Conservation (phyloP, 2,888 invertebrate species). For the Imbricaverruca yamaguchii region DNA sequence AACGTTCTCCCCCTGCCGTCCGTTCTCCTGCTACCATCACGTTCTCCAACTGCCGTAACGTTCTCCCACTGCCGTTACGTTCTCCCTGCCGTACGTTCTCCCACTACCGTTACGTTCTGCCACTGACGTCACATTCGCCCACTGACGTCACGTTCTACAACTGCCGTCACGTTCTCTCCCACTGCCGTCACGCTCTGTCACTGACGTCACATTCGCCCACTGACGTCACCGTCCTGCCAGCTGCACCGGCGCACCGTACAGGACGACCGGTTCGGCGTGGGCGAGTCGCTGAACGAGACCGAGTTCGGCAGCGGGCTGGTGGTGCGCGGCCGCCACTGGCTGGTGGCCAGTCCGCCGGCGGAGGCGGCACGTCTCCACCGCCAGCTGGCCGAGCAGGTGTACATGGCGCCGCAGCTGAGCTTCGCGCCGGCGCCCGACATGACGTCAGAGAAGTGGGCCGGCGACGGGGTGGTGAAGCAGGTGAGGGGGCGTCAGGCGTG, state of each 20-base stretch:
- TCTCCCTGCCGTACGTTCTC: too few relatives aligned
- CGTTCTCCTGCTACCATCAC: too few relatives aligned
- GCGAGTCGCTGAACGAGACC: conserved; percentile 60
- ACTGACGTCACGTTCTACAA: too few relatives aligned
- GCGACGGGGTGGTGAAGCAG: neutral
- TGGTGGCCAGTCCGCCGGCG: conserved; percentile 35
- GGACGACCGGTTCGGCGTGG: conserved; percentile 65
- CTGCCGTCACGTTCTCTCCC: too few relatives aligned
- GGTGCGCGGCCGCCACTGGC: conserved; percentile 48
- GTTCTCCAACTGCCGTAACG: too few relatives aligned
- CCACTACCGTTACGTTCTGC: too few relatives aligned
- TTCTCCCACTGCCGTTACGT: too few relatives aligned
- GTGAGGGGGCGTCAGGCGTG: neutral
- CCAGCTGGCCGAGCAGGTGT: conserved; percentile 26
- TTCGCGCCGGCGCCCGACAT: conserved; percentile 25
- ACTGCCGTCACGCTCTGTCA: too few relatives aligned
- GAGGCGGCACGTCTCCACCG: conserved; percentile 19
- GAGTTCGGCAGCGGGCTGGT: conserved; percentile 50
- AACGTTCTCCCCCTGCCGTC: too few relatives aligned
- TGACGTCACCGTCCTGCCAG: conserved; percentile 39
- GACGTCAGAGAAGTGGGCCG: neutral
- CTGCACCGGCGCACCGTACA: conserved; percentile 57
- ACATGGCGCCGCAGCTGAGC: conserved; percentile 29
- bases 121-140: too few relatives aligned
- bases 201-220: too few relatives aligned